phyloP scores from a whole-genome alignment of 1,140 invertebrate species.

The Babylonia areolata region DNA sequence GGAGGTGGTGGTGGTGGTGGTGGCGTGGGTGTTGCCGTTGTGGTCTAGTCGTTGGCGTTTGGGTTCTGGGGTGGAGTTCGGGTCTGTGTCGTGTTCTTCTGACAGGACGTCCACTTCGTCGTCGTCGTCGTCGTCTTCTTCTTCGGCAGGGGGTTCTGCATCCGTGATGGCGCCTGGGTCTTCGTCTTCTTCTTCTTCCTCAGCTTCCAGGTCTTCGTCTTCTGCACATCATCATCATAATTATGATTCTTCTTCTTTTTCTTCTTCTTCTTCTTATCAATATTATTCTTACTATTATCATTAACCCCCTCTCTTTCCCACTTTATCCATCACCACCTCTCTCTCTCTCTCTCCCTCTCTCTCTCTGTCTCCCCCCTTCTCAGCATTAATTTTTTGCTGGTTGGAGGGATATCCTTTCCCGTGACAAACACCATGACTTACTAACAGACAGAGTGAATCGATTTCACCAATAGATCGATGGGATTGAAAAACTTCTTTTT shows the following conservation, averaged over 20 bases:
- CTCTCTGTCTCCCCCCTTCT: not conserved
- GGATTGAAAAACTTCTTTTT: too few species aligned
- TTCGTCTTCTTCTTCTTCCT: constrained; percentile 17
- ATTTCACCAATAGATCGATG: too few species aligned
- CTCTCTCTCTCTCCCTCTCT: constrained; percentile 6
- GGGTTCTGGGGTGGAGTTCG: constrained; percentile 30
- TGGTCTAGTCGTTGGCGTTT: constrained; percentile 48
- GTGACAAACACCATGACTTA: too few species aligned
- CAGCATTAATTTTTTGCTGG: not conserved
- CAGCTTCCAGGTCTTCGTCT: not conserved
- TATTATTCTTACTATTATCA: not conserved
- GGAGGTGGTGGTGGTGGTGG: constrained; percentile 41
- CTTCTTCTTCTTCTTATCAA: not conserved
- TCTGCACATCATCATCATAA: not conserved
- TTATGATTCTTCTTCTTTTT: not conserved
- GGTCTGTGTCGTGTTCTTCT: constrained; percentile 22
- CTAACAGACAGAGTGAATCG: too few species aligned
- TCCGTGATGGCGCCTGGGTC: constrained; percentile 16
- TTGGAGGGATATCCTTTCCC: too few species aligned
- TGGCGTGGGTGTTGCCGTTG: constrained; percentile 47
- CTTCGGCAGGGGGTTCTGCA: not conserved
- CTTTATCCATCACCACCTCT: not conserved
- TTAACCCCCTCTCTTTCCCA: not conserved
- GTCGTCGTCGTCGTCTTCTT: constrained; percentile 37
- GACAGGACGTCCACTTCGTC: not conserved